Percentiles rank a stretch among this genome's conserved stretches.
Conservation (phyloP, 2,888 invertebrate species). For the Alentia gelatinosa region DNA sequence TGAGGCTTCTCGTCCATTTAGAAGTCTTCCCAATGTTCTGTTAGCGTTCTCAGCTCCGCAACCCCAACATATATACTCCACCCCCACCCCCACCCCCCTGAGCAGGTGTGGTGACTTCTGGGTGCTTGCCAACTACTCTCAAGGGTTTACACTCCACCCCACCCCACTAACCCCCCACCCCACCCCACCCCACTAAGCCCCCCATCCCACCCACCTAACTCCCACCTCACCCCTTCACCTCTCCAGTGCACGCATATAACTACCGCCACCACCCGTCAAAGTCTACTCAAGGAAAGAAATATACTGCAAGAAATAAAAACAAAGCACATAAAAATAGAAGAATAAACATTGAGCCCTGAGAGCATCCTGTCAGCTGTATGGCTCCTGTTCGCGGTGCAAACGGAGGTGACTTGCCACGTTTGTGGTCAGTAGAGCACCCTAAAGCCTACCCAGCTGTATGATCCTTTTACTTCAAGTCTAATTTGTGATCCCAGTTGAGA, state of each 20-base stretch:
- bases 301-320: neutral
- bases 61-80: too few relatives aligned
- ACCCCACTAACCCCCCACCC: neutral
- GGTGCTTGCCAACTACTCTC: neutral
- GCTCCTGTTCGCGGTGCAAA: neutral
- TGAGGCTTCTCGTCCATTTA: neutral
- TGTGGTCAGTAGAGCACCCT: neutral
- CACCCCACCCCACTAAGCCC: neutral
- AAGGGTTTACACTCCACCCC: neutral
- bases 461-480: slow-evolving; percentile 33
- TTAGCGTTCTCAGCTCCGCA: neutral
- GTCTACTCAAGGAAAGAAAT: neutral
- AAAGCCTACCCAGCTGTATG: neutral
- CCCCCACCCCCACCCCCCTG: neutral
- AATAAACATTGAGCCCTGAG: neutral
- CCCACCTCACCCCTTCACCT: neutral
- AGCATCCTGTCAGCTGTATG: neutral
- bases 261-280: neutral
- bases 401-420: neutral
- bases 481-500: neutral
- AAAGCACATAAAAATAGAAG: neutral
- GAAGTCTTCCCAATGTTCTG: slow-evolving; percentile 17
- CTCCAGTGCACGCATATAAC: neutral
- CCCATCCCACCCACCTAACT: neutral
- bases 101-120: slow-evolving; percentile 2